Base-by-base conservation (phyloP, 1,140 invertebrate species). In the Mactra quadrangularis region DNA sequence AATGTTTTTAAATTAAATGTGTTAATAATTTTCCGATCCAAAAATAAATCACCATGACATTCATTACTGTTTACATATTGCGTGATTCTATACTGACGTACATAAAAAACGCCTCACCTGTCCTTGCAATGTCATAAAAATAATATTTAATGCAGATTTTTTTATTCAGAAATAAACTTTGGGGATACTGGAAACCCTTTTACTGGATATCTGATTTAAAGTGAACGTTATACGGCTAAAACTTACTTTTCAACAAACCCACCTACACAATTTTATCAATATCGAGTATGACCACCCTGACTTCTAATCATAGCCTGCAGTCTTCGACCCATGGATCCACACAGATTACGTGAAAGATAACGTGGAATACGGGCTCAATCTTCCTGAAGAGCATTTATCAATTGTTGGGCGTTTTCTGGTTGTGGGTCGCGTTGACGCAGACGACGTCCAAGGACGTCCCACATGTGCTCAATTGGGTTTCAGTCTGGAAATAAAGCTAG, bases 341-440 rank as follows among this genome's bases (percentile, higher is more conserved):
- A 62, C 59, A 15, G 33, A 19, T 62, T 62, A 35, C 59, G 59
- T 11, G 27, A 19, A 4, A 62, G 59, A 35, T 62, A 31, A 4
- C 25, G 11, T 9, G 41, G 64, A 47, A 68, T 68, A 15, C 41
- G 33, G 25, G 22, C 64, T 33, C 33, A 68, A 9, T 68, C 22
- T 15, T 68, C 33, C 15, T 47, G 35, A 15, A 68, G 64, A 45
- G 64, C 64, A 45, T 41, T 47, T 68, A 33, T 47, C 17, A 68
- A 41, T 41, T 68, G 4, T 13, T 68, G 64, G 41, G 22, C 41
- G 64, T 47, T 68, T 41, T 25, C 3, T 13, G 64, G 41, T 22
- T 68, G 64, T 47, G 19, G 7, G 4, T 31, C 4, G 27, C 33
- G 27, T 35, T 62, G 59, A 62, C 59, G 27, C 6, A 25, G 19